A percentile compares a stretch with the other conserved stretches of the same genome.
phyloP scores from a whole-genome alignment of 2,113 vertebrate species.

The Galemys pyrenaicus region DNA sequence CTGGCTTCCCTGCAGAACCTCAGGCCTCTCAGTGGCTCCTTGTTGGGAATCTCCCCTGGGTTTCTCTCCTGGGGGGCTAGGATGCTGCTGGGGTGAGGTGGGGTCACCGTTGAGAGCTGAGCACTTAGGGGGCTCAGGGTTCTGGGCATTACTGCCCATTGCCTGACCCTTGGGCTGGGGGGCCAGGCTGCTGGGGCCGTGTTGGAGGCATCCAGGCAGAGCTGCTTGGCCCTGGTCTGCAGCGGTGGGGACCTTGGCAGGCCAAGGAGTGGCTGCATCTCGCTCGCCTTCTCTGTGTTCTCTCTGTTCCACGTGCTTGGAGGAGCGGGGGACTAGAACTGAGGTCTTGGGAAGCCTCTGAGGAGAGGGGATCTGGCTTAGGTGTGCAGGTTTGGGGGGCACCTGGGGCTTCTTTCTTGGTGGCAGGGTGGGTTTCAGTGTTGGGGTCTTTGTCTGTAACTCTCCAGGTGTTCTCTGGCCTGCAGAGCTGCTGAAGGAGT shows the following conservation, averaged over 20 bases:
- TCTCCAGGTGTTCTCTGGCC: slow-evolving; percentile 80
- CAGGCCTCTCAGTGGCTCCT: slow-evolving; percentile 89
- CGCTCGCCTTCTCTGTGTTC: slow-evolving; percentile 58
- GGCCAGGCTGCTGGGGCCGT: background rate
- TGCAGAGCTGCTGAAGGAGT: slow-evolving; percentile 49
- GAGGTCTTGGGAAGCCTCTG: slow-evolving; percentile 7
- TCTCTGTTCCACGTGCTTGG: background rate
- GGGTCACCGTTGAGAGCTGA: background rate
- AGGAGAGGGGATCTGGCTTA: slow-evolving; percentile 63
- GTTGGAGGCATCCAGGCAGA: background rate
- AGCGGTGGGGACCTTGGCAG: slow-evolving; percentile 41
- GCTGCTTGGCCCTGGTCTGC: background rate
- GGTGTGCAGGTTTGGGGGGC: slow-evolving; percentile 84
- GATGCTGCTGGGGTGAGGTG: background rate
- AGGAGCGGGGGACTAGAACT: background rate
- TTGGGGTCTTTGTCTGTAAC: slow-evolving; percentile 81
- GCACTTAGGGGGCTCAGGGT: background rate
- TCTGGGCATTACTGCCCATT: background rate
- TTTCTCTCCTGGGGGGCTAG: background rate
- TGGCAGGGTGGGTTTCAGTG: slow-evolving; percentile 79
- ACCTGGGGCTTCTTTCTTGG: slow-evolving; percentile 80
- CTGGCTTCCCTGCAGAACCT: slow-evolving; percentile 88
- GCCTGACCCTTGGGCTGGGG: background rate
- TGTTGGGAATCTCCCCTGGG: background rate
- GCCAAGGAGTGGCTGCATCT: slow-evolving; percentile 45